Percentiles rank a stretch among this genome's conserved stretches.
These are phyloP conservation scores for Calyptomena viridis DNA, from an alignment of 2,113 vertebrate genomes.

Conservation along the genomic window DNA sequence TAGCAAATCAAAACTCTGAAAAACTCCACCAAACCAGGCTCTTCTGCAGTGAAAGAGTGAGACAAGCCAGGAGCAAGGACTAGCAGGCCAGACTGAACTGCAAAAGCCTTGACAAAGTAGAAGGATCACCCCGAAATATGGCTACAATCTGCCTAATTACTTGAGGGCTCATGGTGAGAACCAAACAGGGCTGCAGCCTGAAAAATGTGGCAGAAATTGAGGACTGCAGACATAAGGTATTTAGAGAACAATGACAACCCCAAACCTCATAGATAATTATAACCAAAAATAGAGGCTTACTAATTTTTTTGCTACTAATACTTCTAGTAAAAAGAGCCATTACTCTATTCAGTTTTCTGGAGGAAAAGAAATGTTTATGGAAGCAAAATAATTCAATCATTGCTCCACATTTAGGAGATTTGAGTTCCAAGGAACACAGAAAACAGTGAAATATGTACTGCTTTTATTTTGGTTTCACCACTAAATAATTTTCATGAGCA, in stretches of 20 bases:
- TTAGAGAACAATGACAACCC: neutral
- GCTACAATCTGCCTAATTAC: neutral
- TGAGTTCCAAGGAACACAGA: neutral
- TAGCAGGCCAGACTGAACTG: neutral
- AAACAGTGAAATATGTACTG: neutral
- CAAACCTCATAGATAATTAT: neutral
- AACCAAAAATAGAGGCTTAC: neutral
- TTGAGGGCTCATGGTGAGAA: neutral
- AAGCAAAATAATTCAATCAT: neutral
- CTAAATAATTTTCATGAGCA: neutral
- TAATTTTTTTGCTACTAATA: neutral
- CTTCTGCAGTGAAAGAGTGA: no score
- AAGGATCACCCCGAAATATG: neutral
- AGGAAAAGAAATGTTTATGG: neutral
- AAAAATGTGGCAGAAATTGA: neutral
- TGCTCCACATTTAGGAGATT: neutral
- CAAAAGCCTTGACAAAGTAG: neutral
- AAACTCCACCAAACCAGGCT: neutral
- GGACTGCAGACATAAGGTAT: neutral
- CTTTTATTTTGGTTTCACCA: neutral
- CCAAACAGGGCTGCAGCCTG: neutral
- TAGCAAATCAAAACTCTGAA: neutral
- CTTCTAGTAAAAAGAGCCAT: neutral
- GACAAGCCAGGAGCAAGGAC: neutral
- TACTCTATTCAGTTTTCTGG: neutral